Evolutionary conservation across 2,113 vertebrate species (phyloP).

Genomic region (Silurus glanis): DNA sequence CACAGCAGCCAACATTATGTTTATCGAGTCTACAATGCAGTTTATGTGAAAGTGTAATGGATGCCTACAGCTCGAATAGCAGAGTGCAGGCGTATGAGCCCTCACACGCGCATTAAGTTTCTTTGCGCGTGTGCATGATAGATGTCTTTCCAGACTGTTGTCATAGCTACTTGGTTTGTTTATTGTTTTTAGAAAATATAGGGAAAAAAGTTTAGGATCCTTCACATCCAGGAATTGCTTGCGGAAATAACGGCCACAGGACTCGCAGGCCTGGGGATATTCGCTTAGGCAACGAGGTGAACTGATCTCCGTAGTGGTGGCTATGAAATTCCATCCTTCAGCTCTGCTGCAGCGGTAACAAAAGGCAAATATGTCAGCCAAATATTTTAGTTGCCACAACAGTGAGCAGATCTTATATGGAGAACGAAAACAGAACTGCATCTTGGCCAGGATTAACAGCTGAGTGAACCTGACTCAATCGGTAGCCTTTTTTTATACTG

Average conservation of each 20-base stretch:
- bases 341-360: constrained; percentile 52
- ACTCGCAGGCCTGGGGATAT: background rate
- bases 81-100: background rate
- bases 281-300: constrained; percentile 14
- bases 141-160: background rate
- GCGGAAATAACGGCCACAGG: constrained; percentile 1
- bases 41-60: constrained; percentile 7
- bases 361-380: constrained; percentile 55
- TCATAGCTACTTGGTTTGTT: constrained; percentile 9
- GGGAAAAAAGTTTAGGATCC: background rate
- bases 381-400: constrained; percentile 64
- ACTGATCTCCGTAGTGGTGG: constrained; percentile 57
- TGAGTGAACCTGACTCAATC: constrained; percentile 59
- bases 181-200: background rate
- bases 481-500: constrained; percentile 60
- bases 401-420: constrained; percentile 55
- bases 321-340: constrained; percentile 66
- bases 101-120: constrained; percentile 6
- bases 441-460: constrained; percentile 62
- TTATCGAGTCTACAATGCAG: background rate
- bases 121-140: background rate
- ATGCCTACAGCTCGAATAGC: constrained; percentile 21
- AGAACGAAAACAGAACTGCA: constrained; percentile 59
- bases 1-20: background rate
- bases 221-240: background rate